Evolutionary conservation across 1,140 invertebrate genomes (phyloP), one percentile per base, ranked within the genome.

Genomic region (Fragariocoptes setiger): DNA sequence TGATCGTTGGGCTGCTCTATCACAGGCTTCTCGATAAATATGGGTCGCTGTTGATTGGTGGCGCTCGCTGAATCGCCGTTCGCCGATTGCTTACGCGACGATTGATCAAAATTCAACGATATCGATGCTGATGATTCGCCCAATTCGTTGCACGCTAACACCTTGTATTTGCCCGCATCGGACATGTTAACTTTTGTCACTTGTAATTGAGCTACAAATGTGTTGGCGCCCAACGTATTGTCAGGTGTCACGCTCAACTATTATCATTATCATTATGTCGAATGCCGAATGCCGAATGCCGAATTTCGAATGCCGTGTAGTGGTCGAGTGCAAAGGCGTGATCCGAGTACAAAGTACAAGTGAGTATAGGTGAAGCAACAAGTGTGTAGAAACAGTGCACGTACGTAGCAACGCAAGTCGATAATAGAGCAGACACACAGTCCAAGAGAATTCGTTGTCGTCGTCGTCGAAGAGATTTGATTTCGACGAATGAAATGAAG

Each of bases 141-240:
- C 47, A 88, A 69, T 59, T 86, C 79, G 63, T 88, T 88, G 61
- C 86, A 86, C 50, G 80, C 80, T 48, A 76, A 83, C 50, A 86
- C 79, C 65, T 82, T 77, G 60, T 88, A 88, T 67, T 88, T 88
- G 51, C 80, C 82, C 62, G 80, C 80, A 68, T 90, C 82, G 67
- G 86, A 78, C 52, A 86, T 77, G 42, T 77, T 83, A 46, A 90
- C 80, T 61, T 82, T 77, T 64, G 71, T 70, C 55, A 88, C 53
- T 64, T 83, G 75, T 56, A 88, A n/a, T 31, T 8, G 8, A 8
- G 25, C 25, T 31, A 31, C n/a, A 31, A 8, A 8, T 31, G 25
- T 31, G 25, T 31, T 31, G 8, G 25, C 8, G 8, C n/a, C 25
- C 25, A 8, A 8, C 25, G 8, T 8, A 8, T 31, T n/a, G 25